These are phyloP conservation scores for Rhodophaea formosa DNA, from an alignment of 2,888 invertebrate genomes.

Conservation along the genomic window DNA sequence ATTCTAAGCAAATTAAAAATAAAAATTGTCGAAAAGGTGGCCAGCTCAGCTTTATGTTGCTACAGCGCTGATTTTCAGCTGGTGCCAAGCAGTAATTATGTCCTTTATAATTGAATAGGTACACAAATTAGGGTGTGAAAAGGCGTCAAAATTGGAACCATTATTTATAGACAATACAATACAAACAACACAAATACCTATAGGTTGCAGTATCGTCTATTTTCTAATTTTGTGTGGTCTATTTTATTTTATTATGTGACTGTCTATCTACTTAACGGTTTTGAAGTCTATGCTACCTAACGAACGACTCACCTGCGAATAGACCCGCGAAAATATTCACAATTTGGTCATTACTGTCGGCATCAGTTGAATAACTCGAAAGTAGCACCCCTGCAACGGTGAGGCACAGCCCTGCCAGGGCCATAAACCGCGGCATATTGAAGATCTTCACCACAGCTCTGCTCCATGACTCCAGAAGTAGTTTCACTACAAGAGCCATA, in stretches of 20 bases:
- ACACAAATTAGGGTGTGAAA: too few species aligned
- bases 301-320: conserved; percentile 66
- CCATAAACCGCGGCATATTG: conserved; percentile 82
- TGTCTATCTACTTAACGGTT: background rate
- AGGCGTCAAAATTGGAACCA: too few species aligned
- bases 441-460: conserved; percentile 78
- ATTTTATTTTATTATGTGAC: too few species aligned
- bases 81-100: too few species aligned
- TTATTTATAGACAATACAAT: too few species aligned
- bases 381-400: conserved; percentile 80
- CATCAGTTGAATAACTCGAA: conserved; percentile 73
- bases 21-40: too few species aligned
- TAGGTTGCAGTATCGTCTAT: background rate
- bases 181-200: too few species aligned
- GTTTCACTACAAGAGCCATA: conserved; percentile 79
- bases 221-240: background rate
- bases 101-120: too few species aligned
- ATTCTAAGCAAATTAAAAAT: too few species aligned
- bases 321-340: conserved; percentile 76
- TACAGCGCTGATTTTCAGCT: too few species aligned
- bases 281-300: conserved; percentile 19
- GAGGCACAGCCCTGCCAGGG: conserved; percentile 79
- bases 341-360: conserved; percentile 66
- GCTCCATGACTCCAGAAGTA: conserved; percentile 82
- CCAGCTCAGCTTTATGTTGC: too few species aligned